These are phyloP conservation scores for Cerceris rybyensis DNA, from an alignment of 2,888 invertebrate species.

Conservation along the genomic window DNA sequence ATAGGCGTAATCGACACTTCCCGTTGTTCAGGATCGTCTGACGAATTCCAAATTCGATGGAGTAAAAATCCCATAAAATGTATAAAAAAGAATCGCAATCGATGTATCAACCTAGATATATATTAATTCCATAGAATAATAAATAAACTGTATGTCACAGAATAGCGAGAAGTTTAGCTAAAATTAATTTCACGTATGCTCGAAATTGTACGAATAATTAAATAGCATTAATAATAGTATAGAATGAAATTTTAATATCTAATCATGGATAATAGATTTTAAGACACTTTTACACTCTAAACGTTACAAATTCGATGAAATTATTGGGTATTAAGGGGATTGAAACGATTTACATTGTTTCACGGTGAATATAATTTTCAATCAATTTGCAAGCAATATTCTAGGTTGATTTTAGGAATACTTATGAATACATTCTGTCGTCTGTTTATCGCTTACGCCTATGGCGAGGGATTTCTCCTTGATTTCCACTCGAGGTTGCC, in stretches of 20 bases:
- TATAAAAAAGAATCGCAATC: neutral
- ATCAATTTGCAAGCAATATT: conserved; percentile 6
- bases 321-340: no score
- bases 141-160: no score
- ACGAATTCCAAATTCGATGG: neutral
- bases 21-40: neutral
- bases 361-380: neutral
- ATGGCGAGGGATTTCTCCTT: conserved; percentile 52
- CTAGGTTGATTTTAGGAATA: neutral
- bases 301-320: no score
- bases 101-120: neutral
- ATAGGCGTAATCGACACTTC: conserved; percentile 49
- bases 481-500: conserved; percentile 63
- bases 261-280: no score
- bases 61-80: neutral
- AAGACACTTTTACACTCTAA: no score
- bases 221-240: no score
- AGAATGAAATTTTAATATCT: no score
- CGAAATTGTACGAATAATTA: no score
- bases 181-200: no score
- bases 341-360: no score
- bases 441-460: conserved; percentile 40
- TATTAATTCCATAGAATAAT: neutral
- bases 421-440: conserved; percentile 3
- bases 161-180: no score